A percentile compares a stretch with the other conserved stretches of the same genome.
These are phyloP conservation scores for Dolomedes plantarius DNA, from an alignment of 2,888 invertebrate genomes.

Conservation along the genomic window DNA sequence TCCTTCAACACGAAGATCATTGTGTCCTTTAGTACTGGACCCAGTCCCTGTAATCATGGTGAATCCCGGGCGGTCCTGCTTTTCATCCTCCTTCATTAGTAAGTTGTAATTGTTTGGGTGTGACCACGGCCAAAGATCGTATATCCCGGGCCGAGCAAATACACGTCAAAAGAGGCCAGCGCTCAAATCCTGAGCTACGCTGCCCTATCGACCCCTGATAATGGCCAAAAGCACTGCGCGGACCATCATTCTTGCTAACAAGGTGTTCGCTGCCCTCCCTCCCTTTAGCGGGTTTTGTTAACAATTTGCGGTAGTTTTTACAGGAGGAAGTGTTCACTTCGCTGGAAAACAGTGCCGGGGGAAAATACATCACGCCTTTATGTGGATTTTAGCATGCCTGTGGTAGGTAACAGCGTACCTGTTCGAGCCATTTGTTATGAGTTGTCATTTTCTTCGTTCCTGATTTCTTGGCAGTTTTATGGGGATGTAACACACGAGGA, in stretches of 20 bases:
- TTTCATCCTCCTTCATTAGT: conserved; percentile 47
- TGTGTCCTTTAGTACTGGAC: too few relatives aligned
- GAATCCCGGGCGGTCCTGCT: not conserved
- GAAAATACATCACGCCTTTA: not conserved
- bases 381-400: not conserved
- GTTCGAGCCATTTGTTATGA: not conserved
- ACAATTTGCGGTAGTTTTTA: not conserved
- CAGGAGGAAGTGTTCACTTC: not conserved
- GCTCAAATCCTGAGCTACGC: conserved; percentile 40
- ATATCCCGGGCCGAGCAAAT: conserved; percentile 42
- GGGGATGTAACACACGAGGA: too few relatives aligned
- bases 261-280: conserved; percentile 13
- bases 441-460: too few relatives aligned
- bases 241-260: conserved; percentile 63
- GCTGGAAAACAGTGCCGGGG: not conserved
- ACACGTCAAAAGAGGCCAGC: conserved; percentile 44
- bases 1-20: too few relatives aligned
- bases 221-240: conserved; percentile 20
- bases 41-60: too few relatives aligned
- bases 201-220: conserved; percentile 41
- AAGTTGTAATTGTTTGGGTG: conserved; percentile 67
- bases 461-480: too few relatives aligned
- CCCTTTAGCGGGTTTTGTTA: not conserved
- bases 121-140: conserved; percentile 51
- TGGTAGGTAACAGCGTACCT: not conserved